Base-by-base conservation (phyloP, 2,113 vertebrate genomes). In the Perca fluviatilis region DNA sequence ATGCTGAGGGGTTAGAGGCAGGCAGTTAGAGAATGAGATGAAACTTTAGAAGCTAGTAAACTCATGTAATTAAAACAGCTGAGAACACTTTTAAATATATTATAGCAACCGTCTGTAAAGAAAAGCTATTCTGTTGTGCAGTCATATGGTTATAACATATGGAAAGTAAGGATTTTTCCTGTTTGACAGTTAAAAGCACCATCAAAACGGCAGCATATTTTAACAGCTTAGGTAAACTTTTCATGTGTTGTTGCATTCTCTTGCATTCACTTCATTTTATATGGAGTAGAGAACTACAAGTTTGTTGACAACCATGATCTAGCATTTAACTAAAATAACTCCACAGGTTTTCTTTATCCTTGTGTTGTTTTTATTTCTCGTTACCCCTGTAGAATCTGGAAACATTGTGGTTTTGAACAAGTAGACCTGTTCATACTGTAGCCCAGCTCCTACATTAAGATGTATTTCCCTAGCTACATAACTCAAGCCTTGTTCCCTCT, bases 401-500 rank as follows among this genome's bases (percentile, higher is more conserved):
- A 95, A 91, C 80, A 89, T 77, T 85, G 68, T 72, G 47, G 63
- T 85, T 89, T 90, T 87, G 78, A 92, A 91, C 83, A 89, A 92
- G 85, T 25, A 80, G 65, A 68, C 63, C 82, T 90, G 80, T 93
- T 91, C 67, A 85, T 49, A 40, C 63, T 66, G 65, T 58, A 53
- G 53, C 58, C 12, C 21, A 56, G 77, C 79, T 66, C 70, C 71
- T 68, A 23, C 23, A 53, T 86, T 85, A 80, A 85, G 87, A 82
- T 85, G 83, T 77, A 53, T 80, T 76, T 75, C 10, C 74, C 50
- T 30, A 47, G 82, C 78, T 81, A 51, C 77, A 94, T 93, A 93
- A 92, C 90, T 88, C 84, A 56, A 57, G 80, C 86, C 89, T 91
- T 95, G 88, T 93, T 92, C 88, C 84, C 82, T 69, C 57, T 84